Base-by-base conservation (phyloP, 2,888 invertebrate genomes). In the Microplitis deprimator region DNA sequence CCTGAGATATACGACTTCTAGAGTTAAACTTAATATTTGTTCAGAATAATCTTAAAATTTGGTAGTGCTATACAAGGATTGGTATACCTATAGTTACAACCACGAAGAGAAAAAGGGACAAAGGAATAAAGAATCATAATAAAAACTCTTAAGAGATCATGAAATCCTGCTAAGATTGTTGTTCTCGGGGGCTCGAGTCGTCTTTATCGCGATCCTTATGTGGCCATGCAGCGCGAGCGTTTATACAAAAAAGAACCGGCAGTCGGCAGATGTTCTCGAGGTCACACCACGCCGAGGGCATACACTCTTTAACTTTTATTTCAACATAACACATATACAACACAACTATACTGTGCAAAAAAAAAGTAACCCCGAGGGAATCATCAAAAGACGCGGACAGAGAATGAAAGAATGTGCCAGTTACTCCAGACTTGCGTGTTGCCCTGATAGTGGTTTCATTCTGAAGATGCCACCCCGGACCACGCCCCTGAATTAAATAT, bases 381-480 rank as follows among this genome's bases (percentile, higher is more conserved):
- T 68, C 10, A 40, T 68, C 50, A 50, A 3, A 50, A 50, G 50
- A 50, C 10, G 4, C 13, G 81, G 84, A 81, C 80, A 82, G 80
- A 81, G 79, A 82, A 80, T 80, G 81, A 81, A 78, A 82, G 81
- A 81, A 81, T 77, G 72, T 61, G 40, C 76, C 67, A 68, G 76
- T 76, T 76, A 82, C 84, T 86, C 85, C 84, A 80, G 83, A 78
- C 76, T 81, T 74, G 80, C 82, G 84, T 89, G 85, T 77, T 87
- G 81, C 83, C 89, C 89, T 89, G 88, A 77, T 89, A 85, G 77
- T 77, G 77, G 84, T 85, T 87, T 87, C 87, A 85, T 86, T 85
- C 85, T 83, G 85, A 87, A 88, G 88, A 88, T 88, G 87, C 87
- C 87, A 87, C 88, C 83, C 86, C 83, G 86, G 83, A 84, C 88